These are phyloP conservation scores for Osmerus eperlanus DNA, from an alignment of 2,113 vertebrate species.

Conservation along the genomic window DNA sequence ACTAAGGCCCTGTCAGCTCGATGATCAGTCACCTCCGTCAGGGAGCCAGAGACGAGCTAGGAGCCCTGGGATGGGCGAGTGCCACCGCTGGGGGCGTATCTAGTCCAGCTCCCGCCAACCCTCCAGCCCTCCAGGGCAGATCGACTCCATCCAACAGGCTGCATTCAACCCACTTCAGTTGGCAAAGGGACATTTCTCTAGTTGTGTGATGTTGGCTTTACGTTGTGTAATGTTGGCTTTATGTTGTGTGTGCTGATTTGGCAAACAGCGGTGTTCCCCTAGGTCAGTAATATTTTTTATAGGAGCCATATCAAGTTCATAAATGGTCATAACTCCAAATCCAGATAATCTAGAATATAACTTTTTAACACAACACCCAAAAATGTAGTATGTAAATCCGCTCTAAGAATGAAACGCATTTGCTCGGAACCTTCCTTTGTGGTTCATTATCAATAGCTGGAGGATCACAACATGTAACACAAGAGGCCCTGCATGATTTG, in stretches of 20 bases:
- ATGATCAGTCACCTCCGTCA: conserved; percentile 9
- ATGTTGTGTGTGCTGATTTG: no score
- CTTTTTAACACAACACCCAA: no score
- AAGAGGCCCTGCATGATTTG: not conserved
- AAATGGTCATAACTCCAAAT: no score
- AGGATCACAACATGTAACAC: no score
- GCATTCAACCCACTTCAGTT: not conserved
- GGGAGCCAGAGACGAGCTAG: not conserved
- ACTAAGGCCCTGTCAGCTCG: conserved; percentile 15
- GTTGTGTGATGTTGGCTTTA: not conserved
- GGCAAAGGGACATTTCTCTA: not conserved
- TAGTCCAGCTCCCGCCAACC: not conserved
- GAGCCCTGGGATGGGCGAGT: not conserved
- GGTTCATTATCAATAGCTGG: no score
- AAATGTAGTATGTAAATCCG: no score
- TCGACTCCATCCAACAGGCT: not conserved
- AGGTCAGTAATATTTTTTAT: no score
- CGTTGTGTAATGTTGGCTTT: not conserved
- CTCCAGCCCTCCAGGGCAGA: not conserved
- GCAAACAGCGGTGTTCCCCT: no score
- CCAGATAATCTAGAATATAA: no score
- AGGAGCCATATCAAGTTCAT: no score
- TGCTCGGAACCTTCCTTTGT: no score
- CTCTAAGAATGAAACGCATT: no score
- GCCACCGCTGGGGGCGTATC: not conserved